Base-by-base conservation (phyloP, 2,797 vertebrate species). In the Leucoraja ocellata region DNA sequence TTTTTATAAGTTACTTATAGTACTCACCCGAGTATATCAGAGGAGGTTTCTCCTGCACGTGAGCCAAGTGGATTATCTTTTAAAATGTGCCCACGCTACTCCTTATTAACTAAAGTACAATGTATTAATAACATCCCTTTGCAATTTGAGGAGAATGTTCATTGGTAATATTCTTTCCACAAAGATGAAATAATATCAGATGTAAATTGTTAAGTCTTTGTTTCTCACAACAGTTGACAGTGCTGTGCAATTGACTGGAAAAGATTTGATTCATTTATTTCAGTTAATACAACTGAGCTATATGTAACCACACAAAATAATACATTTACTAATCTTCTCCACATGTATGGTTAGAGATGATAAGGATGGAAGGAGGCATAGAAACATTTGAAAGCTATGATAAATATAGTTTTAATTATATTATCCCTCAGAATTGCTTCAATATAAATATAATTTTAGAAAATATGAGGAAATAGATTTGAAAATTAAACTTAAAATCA, bases 381-480 rank as follows among this genome's bases (percentile, higher is more conserved):
- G 23, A 84, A 4, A 58, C 23, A 84, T 84, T 84, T 71, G n/a
- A 68, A 71, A 71, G 18, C 36, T 36, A 90, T 18, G 14, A 21
- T 16, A 39, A 9, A 68, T 39, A 71, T 23, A 86, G 58, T n/a
- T n/a, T 21, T 86, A 86, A 86, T 86, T 63, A 28, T 23, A 14
- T 68, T 71, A 23, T 73, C 32, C 32, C 13, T 68, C 32, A 91
- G 16, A n/a, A 21, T 23, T 91, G 6, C 61, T 91, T 68, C 65
- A 91, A 91, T 39, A 16, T 71, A 73, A 91, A 91, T 68, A 39
- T 36, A 32, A 36, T 0, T 71, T 7, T 11, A 23, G 16, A 73
- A 91, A 25, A 14, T 39, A 91, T 91, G 88, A 25, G 88, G 68
- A 91, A 54, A 14, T 46, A 71, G 25, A 16, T 91, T 91, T 91